Evolutionary conservation across 2,888 invertebrate species (phyloP), one percentile per base, ranked within the genome.

Genomic region (Stegophylla sp.): DNA sequence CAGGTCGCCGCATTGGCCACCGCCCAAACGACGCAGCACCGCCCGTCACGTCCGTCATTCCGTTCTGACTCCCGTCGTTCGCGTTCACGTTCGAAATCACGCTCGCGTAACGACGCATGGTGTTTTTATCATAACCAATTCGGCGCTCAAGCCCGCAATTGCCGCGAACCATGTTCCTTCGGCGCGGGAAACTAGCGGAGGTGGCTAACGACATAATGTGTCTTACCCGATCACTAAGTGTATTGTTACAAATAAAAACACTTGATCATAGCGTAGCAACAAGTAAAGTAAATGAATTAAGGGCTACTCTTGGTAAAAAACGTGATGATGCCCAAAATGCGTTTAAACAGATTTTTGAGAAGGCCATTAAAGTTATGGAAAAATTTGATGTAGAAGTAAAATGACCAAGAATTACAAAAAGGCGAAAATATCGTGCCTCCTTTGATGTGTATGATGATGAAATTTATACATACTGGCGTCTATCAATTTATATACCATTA

Each of bases 141-240:
- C 26, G 59, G 59, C 1, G 13, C 9, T 13, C 1, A 59, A 1
- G 59, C 59, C 1, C 5, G 23, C 1, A 20, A 59, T 1, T 59
- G 23, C 26, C 23, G 23, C 1, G 7, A 5, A 7, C 20, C 59
- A 9, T 59, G 59, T 23, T 5, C 59, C 3, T 59, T 3, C 23
- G 12, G 9, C 23, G 20, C 59, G 59, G 59, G 23, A 59, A 59
- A 59, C 59, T 59, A 5, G 7, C 13, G 23, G 13, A 23, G 13
- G 59, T 23, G 23, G 59, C 59, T n/a, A 66, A 66, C 10, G 66
- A 67, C 17, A 43, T 43, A 43, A 66, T 66, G 66, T 66, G 66
- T 66, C 20, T 66, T 23, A 66, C 66, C 34, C 45, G 45, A 9
- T 12, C 61, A 17, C 4, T 28, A 0, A 61, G 3, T 61, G 28